phyloP scores from a whole-genome alignment of 2,888 invertebrate species.

The Drosophila fulvimacula region DNA sequence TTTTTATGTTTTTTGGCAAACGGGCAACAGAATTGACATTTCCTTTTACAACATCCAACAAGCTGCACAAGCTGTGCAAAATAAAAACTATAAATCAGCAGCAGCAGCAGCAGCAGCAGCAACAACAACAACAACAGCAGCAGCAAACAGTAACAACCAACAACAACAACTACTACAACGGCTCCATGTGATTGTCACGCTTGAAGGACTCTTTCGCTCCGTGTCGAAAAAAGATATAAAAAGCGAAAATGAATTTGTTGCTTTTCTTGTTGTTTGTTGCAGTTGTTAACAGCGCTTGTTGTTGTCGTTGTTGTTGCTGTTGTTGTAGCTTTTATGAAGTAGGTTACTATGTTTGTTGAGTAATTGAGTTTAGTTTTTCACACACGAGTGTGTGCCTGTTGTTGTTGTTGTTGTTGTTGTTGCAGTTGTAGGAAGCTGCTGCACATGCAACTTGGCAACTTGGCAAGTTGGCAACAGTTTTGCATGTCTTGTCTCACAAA shows the following conservation, averaged over 20 bases:
- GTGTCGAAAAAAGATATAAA: constrained; percentile 59
- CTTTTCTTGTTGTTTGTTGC: constrained; percentile 74
- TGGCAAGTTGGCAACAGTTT: constrained; percentile 47
- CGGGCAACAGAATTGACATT: constrained; percentile 78
- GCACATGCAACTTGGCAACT: constrained; percentile 66
- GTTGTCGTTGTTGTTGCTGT: constrained; percentile 34
- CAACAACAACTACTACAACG: constrained; percentile 41
- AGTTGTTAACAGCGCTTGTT: constrained; percentile 56
- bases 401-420: constrained; percentile 36
- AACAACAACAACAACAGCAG: constrained; percentile 29
- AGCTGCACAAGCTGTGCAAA: constrained; percentile 72
- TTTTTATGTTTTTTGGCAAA: constrained; percentile 59
- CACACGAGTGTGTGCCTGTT: constrained; percentile 58
- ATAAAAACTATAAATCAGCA: constrained; percentile 79
- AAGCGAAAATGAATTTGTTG: constrained; percentile 81
- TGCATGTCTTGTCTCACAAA: constrained; percentile 60
- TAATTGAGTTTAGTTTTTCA: constrained; percentile 81
- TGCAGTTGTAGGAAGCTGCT: constrained; percentile 71
- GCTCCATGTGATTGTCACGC: constrained; percentile 80
- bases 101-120: constrained; percentile 31
- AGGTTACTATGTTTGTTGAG: constrained; percentile 80
- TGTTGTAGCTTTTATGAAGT: constrained; percentile 70
- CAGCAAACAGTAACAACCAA: constrained; percentile 25
- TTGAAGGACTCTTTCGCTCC: constrained; percentile 76
- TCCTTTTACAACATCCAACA: constrained; percentile 80